These are phyloP conservation scores for Oryzaephilus surinamensis DNA, from an alignment of 1,140 invertebrate species.

Conservation along the genomic window DNA sequence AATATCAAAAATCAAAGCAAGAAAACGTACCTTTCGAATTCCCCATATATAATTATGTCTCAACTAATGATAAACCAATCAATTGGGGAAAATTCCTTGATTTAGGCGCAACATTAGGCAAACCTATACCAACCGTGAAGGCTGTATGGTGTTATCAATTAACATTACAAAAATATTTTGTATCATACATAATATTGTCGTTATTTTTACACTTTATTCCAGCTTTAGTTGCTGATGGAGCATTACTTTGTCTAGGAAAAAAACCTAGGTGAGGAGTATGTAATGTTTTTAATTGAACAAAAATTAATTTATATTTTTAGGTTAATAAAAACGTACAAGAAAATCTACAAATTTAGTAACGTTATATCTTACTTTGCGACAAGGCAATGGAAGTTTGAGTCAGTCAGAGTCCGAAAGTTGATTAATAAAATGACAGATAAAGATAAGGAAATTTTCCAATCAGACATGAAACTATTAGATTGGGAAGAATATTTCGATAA, in stretches of 20 bases:
- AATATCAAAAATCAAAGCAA: constrained; percentile 9
- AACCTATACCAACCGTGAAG: constrained; percentile 17
- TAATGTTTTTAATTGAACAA: background rate
- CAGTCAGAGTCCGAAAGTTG: constrained; percentile 48
- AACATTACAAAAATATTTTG: constrained; percentile 37
- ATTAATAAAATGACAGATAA: constrained; percentile 42
- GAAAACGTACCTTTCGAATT: constrained; percentile 31
- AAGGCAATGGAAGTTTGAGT: constrained; percentile 58
- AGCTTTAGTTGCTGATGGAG: constrained; percentile 46
- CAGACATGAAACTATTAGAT: constrained; percentile 53
- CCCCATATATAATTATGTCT: constrained; percentile 61
- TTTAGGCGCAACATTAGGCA: constrained; percentile 12
- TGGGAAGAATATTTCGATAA: constrained; percentile 56
- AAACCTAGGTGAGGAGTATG: constrained; percentile 46
- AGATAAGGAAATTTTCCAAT: constrained; percentile 55
- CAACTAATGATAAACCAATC: constrained; percentile 52
- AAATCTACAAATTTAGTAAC: constrained; percentile 60
- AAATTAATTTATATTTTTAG: constrained; percentile 37
- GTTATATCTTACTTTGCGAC: constrained; percentile 64
- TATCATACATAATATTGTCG: constrained; percentile 33
- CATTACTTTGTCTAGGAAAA: constrained; percentile 44
- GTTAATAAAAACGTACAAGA: constrained; percentile 61
- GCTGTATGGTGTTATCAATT: constrained; percentile 38
- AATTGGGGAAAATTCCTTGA: constrained; percentile 28
- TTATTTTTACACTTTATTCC: constrained; percentile 50